phyloP scores from a whole-genome alignment of 2,113 vertebrate species.

The Passer montanus region DNA sequence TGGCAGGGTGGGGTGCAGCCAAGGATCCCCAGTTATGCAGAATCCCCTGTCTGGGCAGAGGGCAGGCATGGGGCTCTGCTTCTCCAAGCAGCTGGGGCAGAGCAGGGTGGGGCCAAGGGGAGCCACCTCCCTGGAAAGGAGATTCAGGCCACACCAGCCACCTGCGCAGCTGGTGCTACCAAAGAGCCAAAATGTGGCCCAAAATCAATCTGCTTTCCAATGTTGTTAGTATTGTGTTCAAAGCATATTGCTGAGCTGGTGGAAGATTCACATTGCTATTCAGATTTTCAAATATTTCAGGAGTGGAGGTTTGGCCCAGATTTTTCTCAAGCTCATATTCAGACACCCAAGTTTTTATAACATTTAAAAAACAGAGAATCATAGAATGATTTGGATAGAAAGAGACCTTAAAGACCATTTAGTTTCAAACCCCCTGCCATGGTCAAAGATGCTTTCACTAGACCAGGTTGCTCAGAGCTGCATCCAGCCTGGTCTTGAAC shows the following conservation, averaged over 20 bases:
- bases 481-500: not conserved
- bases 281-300: not conserved
- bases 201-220: not conserved
- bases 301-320: too few relatives aligned
- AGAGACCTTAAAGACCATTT: not conserved
- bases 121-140: not conserved
- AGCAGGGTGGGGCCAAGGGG: not conserved
- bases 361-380: not conserved
- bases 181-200: not conserved
- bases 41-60: not conserved
- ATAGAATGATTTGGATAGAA: not conserved
- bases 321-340: not conserved
- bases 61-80: not conserved
- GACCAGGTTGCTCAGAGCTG: not conserved
- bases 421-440: not conserved
- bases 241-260: not conserved
- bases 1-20: not conserved
- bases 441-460: fast-evolving
- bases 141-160: not conserved
- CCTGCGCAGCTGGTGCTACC: not conserved
- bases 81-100: not conserved
- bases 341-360: not conserved
- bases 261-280: not conserved
- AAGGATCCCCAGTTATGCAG: not conserved
- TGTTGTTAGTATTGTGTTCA: not conserved